These are phyloP conservation scores for Tragelaphus scriptus DNA, from an alignment of 2,113 vertebrate species.

Conservation along the genomic window DNA sequence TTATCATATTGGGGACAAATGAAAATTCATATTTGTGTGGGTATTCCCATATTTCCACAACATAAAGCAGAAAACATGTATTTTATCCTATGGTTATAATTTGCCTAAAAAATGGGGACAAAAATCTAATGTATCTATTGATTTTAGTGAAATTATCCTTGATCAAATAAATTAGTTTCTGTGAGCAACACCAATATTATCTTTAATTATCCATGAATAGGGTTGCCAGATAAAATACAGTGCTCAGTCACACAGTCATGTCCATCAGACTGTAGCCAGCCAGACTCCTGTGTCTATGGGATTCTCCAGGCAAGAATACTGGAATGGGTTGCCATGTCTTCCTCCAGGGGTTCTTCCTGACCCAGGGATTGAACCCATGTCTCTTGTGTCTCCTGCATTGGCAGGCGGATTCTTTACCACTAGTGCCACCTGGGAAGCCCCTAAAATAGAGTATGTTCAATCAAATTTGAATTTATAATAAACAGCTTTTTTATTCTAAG, in stretches of 20 bases:
- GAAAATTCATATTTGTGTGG: neutral
- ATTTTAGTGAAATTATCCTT: neutral
- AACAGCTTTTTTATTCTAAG: neutral
- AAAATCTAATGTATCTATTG: neutral
- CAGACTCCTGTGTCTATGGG: neutral
- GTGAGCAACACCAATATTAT: neutral
- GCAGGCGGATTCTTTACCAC: neutral
- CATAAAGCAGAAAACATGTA: neutral
- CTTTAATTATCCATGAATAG: slow-evolving; percentile 1
- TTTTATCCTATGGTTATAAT: neutral
- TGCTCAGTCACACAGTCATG: neutral
- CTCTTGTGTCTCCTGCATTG: neutral
- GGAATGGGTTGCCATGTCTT: neutral
- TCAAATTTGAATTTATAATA: slow-evolving; percentile 18
- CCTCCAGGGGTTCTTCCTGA: neutral
- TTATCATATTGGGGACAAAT: neutral
- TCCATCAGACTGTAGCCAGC: neutral
- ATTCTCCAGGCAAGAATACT: neutral
- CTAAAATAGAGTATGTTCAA: neutral
- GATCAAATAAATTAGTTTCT: neutral
- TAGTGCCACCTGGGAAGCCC: neutral
- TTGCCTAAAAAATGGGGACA: neutral
- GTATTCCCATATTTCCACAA: neutral
- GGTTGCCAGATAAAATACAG: neutral
- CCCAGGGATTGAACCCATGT: neutral